Percentiles rank a stretch among this genome's conserved stretches.
phyloP scores from a whole-genome alignment of 2,113 vertebrate species.

The Cricetomys ansorgei region DNA sequence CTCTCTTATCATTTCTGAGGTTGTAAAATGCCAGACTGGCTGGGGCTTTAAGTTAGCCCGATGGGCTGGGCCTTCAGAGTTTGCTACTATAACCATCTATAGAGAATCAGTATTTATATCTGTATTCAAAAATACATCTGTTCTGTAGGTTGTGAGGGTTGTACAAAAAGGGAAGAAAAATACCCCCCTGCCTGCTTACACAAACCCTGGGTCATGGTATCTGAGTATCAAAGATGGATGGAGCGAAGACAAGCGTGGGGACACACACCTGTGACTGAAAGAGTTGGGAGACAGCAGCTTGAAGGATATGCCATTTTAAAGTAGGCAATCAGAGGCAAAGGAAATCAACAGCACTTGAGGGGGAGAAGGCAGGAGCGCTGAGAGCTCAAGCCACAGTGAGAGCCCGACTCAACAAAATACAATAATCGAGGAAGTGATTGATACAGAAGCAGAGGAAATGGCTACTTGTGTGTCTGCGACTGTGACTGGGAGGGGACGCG shows the following conservation, averaged over 20 bases:
- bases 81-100: not conserved
- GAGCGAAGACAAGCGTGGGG: not conserved
- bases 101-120: constrained; percentile 36
- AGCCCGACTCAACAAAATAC: not conserved
- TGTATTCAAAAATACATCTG: constrained; percentile 40
- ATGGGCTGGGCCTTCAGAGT: not conserved
- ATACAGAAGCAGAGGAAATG: not conserved
- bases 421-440: not conserved
- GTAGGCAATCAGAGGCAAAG: not conserved
- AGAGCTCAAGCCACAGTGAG: not conserved
- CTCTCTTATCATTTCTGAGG: constrained; percentile 4
- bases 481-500: not conserved
- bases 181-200: not conserved
- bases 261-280: not conserved
- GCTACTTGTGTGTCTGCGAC: not conserved
- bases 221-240: not conserved
- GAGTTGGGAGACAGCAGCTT: not conserved
- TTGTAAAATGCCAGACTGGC: not conserved
- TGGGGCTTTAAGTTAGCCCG: not conserved
- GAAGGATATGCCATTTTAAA: not conserved
- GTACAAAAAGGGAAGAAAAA: not conserved
- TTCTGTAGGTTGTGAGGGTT: not conserved
- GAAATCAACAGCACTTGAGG: not conserved
- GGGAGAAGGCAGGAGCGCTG: not conserved
- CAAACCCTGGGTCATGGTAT: not conserved